Conservation (phyloP, 2,888 invertebrate species). For the Ethmia dodecea region DNA sequence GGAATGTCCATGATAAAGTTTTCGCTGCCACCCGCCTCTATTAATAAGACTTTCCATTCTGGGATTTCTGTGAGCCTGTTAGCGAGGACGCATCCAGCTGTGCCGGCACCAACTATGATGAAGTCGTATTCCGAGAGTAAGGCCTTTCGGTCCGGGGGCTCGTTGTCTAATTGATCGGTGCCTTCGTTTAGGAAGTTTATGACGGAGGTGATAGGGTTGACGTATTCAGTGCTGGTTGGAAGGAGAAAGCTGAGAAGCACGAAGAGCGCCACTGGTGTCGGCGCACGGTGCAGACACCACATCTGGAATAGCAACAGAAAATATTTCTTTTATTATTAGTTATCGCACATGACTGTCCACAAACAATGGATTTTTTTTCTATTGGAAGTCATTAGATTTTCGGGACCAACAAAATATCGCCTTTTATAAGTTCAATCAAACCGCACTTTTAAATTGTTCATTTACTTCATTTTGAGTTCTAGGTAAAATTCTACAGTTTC, state of each 20-base stretch:
- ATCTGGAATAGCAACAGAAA: no score
- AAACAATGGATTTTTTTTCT: no score
- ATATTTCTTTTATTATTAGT: no score
- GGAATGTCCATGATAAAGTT: conserved; percentile 72
- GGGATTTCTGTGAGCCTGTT: conserved; percentile 64
- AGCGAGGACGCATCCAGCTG: conserved; percentile 75
- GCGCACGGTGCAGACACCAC: conserved; percentile 38
- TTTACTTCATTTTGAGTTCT: no score
- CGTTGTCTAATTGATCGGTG: conserved; percentile 61
- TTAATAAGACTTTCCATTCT: conserved; percentile 75
- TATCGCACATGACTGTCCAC: no score
- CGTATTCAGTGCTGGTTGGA: conserved; percentile 39
- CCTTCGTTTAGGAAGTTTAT: conserved; percentile 75
- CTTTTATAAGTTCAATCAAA: no score
- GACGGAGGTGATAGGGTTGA: conserved; percentile 65
- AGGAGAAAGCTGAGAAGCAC: conserved; percentile 36
- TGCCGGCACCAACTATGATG: conserved; percentile 77
- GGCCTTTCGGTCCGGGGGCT: conserved; percentile 71
- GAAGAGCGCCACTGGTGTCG: conserved; percentile 36
- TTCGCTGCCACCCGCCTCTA: conserved; percentile 75
- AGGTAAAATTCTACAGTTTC: no score
- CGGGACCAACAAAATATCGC: no score
- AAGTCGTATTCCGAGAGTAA: conserved; percentile 74
- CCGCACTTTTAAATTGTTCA: no score
- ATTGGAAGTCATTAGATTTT: no score